These are phyloP conservation scores for Harmothoe impar DNA, from an alignment of 2,888 invertebrate genomes.

Conservation along the genomic window DNA sequence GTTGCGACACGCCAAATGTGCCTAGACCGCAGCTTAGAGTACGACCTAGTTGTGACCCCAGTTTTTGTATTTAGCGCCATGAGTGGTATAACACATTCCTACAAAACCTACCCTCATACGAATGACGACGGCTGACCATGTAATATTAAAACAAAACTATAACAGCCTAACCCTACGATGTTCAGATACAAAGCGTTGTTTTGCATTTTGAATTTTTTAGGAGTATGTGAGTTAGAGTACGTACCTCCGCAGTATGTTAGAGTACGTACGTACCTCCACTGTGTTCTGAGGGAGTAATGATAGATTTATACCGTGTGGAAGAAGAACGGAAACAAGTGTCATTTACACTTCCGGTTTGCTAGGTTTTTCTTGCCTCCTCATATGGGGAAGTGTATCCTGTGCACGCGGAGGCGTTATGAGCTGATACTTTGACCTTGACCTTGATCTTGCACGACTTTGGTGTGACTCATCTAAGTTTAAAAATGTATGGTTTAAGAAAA, in stretches of 20 bases:
- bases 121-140: neutral
- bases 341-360: slow-evolving; percentile 53
- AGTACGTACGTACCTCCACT: slow-evolving; percentile 2
- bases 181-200: slow-evolving; percentile 29
- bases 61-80: slow-evolving; percentile 35
- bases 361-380: slow-evolving; percentile 37
- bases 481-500: slow-evolving; percentile 37
- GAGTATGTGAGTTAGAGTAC: slow-evolving; percentile 26
- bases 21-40: slow-evolving; percentile 37
- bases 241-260: too few species aligned
- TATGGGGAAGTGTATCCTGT: slow-evolving; percentile 7
- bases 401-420: slow-evolving; percentile 41
- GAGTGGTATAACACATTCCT: neutral
- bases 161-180: neutral
- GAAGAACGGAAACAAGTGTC: slow-evolving; percentile 39
- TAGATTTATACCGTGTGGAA: slow-evolving; percentile 9
- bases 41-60: slow-evolving; percentile 53
- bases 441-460: slow-evolving; percentile 46
- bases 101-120: neutral
- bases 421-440: slow-evolving; percentile 55
- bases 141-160: neutral
- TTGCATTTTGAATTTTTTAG: slow-evolving; percentile 33
- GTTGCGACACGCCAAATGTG: neutral
- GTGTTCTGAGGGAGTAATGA: slow-evolving; percentile 28
- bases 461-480: slow-evolving; percentile 46